A percentile compares a stretch with the other conserved stretches of the same genome.
Evolutionary conservation across 2,797 vertebrate genomes (phyloP).

Genomic region (Rousettus madagascariensis): DNA sequence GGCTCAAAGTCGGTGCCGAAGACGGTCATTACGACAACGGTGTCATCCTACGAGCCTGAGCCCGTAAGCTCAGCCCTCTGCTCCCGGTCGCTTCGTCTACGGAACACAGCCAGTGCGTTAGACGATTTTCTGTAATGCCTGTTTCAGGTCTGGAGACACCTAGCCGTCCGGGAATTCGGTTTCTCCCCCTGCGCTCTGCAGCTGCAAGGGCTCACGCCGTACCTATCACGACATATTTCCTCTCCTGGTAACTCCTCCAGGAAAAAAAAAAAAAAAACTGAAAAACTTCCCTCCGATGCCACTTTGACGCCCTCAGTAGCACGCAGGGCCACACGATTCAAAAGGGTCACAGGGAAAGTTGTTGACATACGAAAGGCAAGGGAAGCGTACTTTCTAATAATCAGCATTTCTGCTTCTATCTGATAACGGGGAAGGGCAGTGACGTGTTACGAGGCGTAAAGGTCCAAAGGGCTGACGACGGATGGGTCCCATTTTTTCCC

Average conservation of each 20-base stretch:
- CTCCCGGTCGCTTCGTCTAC: no score
- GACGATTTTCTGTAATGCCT: not conserved
- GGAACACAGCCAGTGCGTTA: not conserved
- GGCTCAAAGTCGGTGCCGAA: not conserved
- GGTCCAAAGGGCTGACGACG: not conserved
- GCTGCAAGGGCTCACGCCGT: not conserved
- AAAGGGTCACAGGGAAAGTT: not conserved
- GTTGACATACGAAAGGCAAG: not conserved
- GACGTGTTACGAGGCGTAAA: not conserved
- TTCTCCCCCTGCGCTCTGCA: not conserved
- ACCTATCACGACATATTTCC: not conserved
- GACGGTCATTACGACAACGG: not conserved
- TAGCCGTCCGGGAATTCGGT: not conserved
- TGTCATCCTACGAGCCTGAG: accelerated
- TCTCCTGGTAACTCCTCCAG: not conserved
- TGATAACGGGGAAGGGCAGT: not conserved
- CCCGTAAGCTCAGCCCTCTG: not conserved
- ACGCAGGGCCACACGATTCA: not conserved
- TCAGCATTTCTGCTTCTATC: not conserved
- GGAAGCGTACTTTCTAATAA: not conserved
- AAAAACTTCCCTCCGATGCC: not conserved
- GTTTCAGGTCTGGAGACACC: not conserved
- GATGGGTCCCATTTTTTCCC: not conserved
- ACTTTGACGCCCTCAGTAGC: not conserved
- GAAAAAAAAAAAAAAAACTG: not conserved